Percentiles rank a stretch among this genome's conserved stretches.
Conservation (phyloP, 2,797 vertebrate genomes). For the Malurus leucopterus region DNA sequence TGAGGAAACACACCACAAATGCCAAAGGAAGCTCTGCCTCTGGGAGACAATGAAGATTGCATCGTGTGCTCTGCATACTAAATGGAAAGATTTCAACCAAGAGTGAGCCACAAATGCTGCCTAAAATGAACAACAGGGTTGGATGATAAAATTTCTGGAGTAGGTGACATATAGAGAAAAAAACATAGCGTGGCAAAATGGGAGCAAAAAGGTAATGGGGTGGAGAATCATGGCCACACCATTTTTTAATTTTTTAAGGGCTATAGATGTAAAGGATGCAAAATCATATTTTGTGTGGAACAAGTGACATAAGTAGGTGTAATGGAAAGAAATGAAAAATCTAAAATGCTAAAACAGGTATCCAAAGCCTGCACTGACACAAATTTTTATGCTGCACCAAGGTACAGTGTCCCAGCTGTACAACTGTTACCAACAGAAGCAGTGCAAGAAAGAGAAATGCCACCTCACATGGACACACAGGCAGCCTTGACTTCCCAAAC, state of each 20-base stretch:
- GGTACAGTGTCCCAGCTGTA: background rate
- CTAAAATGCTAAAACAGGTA: background rate
- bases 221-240: background rate
- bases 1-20: background rate
- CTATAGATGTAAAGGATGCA: background rate
- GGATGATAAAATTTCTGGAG: background rate
- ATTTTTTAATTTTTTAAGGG: background rate
- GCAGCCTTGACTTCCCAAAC: background rate
- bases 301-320: background rate
- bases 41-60: background rate
- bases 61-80: background rate
- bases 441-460: background rate
- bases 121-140: background rate
- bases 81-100: background rate
- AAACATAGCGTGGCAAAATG: background rate
- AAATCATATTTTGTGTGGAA: background rate
- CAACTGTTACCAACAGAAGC: background rate
- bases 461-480: rapidly evolving
- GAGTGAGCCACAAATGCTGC: background rate
- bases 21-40: background rate
- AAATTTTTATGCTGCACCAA: background rate
- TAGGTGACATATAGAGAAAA: background rate
- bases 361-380: background rate
- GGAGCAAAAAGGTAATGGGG: background rate
- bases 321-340: background rate